These are phyloP conservation scores for Cecropterus lyciades DNA, from an alignment of 1,140 invertebrate species.

Conservation along the genomic window DNA sequence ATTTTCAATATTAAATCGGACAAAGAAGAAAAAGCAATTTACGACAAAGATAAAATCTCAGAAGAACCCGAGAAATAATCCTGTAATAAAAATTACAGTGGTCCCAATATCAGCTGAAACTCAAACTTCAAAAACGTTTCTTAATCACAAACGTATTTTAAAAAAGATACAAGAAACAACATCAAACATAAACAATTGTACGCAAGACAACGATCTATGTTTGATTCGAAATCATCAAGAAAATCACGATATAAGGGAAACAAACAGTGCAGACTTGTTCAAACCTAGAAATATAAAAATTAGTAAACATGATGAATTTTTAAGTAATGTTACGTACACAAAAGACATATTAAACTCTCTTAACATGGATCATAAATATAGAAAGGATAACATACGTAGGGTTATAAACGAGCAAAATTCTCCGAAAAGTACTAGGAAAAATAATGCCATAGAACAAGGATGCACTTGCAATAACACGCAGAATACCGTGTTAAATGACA, in stretches of 20 bases:
- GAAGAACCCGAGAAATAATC: slow-evolving; percentile 39
- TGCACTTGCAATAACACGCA: slow-evolving; percentile 25
- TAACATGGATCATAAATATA: slow-evolving; percentile 64
- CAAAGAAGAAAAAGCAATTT: slow-evolving; percentile 11
- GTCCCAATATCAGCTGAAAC: slow-evolving; percentile 51
- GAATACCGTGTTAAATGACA: slow-evolving; percentile 19
- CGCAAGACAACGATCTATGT: slow-evolving; percentile 48
- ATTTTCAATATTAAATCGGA: slow-evolving; percentile 15
- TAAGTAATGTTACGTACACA: slow-evolving; percentile 44
- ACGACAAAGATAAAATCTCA: slow-evolving; percentile 3
- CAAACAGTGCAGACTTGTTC: slow-evolving; percentile 11
- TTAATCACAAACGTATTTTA: slow-evolving; percentile 39
- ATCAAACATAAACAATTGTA: slow-evolving; percentile 56
- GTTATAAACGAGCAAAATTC: background rate
- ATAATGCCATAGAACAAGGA: slow-evolving; percentile 20
- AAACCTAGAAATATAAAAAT: slow-evolving; percentile 14
- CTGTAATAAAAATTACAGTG: slow-evolving; percentile 60
- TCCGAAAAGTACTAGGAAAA: slow-evolving; percentile 6
- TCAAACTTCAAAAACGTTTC: slow-evolving; percentile 43
- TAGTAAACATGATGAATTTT: slow-evolving; percentile 47
- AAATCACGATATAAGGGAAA: slow-evolving; percentile 12
- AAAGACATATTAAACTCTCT: slow-evolving; percentile 52
- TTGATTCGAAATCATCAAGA: slow-evolving; percentile 25
- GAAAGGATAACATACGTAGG: slow-evolving; percentile 34
- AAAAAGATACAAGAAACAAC: slow-evolving; percentile 50